Conservation (phyloP, 2,797 vertebrate genomes). For the Gallinago stenura region DNA sequence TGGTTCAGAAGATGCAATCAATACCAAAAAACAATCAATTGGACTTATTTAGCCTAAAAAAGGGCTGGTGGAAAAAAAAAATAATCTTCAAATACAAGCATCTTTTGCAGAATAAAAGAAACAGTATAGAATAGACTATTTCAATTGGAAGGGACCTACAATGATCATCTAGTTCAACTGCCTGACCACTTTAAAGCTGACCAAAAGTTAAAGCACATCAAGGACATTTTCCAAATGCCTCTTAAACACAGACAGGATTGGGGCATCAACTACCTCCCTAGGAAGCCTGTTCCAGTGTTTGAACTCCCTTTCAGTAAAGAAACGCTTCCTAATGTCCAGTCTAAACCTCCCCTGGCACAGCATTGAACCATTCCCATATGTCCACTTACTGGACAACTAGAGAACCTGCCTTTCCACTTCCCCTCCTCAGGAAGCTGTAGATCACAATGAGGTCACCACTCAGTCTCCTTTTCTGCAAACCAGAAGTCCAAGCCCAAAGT, state of each 20-base stretch:
- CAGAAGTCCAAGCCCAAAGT: not conserved
- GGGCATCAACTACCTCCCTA: not conserved
- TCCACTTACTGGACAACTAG: not conserved
- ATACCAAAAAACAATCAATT: not conserved
- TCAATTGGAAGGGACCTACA: not conserved
- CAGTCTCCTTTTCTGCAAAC: not conserved
- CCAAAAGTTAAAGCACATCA: not conserved
- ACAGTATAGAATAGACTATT: not conserved
- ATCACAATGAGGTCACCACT: not conserved
- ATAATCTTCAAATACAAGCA: not conserved
- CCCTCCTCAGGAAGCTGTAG: not conserved
- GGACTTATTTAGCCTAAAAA: not conserved
- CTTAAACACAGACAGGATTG: not conserved
- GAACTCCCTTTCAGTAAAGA: too few species aligned
- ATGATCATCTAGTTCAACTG: not conserved
- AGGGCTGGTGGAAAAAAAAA: not conserved
- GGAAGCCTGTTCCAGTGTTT: not conserved
- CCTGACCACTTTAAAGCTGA: not conserved
- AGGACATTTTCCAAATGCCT: not conserved
- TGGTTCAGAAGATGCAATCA: rapidly evolving
- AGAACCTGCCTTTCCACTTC: not conserved
- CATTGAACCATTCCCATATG: not conserved
- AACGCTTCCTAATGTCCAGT: not conserved
- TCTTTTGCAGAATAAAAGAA: not conserved
- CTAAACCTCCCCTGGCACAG: not conserved